A percentile compares a stretch with the other conserved stretches of the same genome.
phyloP scores from a whole-genome alignment of 2,113 vertebrate species.

The Nibea coibor region DNA sequence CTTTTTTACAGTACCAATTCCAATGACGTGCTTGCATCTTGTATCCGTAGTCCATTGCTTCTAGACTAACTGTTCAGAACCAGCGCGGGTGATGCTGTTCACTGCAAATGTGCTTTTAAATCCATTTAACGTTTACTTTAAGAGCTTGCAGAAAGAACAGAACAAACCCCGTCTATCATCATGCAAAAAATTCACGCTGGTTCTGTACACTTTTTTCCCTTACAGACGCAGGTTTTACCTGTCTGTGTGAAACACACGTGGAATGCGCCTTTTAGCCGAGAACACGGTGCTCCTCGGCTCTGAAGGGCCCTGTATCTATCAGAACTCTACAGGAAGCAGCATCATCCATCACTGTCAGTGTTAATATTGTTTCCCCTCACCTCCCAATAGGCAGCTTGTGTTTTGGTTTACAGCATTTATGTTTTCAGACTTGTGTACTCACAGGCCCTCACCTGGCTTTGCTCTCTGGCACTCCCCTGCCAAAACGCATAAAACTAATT shows the following conservation, averaged over 20 bases:
- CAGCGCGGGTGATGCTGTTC: neutral
- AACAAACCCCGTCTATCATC: neutral
- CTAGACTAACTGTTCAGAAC: conserved; percentile 1
- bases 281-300: conserved; percentile 27
- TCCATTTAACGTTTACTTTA: neutral
- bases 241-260: conserved; percentile 1
- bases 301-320: conserved; percentile 63
- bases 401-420: conserved; percentile 83
- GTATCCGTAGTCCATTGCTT: too few species aligned
- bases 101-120: neutral
- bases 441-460: conserved; percentile 78
- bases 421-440: conserved; percentile 83
- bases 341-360: conserved; percentile 85
- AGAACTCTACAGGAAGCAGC: conserved; percentile 65
- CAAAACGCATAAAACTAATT: conserved; percentile 84
- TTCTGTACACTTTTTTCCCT: neutral
- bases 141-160: neutral
- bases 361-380: conserved; percentile 81
- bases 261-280: conserved; percentile 27
- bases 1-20: too few species aligned
- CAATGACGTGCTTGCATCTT: too few species aligned
- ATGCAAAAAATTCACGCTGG: neutral
- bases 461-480: conserved; percentile 80
- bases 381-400: conserved; percentile 80
- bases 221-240: conserved; percentile 16